Evolutionary conservation across 2,888 invertebrate genomes (phyloP).

Genomic region (Psylliodes chrysocephalus): DNA sequence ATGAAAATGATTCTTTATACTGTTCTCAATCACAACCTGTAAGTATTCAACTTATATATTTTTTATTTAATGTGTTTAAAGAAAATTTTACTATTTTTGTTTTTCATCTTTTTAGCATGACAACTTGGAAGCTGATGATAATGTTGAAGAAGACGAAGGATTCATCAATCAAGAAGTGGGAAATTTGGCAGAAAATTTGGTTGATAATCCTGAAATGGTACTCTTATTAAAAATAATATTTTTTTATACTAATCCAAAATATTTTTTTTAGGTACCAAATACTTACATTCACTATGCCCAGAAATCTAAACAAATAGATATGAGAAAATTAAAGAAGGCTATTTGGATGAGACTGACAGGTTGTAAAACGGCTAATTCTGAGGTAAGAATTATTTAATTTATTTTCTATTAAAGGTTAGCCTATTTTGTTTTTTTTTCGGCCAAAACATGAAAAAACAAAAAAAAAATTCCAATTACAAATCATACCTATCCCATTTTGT

Average conservation of each 20-base stretch:
- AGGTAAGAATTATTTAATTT: too few relatives aligned
- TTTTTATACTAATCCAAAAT: conserved; percentile 19
- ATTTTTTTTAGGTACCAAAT: conserved; percentile 70
- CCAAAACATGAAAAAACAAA: too few relatives aligned
- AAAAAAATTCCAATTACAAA: too few relatives aligned
- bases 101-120: conserved; percentile 18
- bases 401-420: too few relatives aligned
- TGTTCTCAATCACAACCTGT: conserved; percentile 54
- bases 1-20: conserved; percentile 68
- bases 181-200: conserved; percentile 68
- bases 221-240: too few relatives aligned
- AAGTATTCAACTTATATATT: too few relatives aligned
- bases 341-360: conserved; percentile 72
- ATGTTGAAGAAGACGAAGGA: conserved; percentile 54
- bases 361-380: background rate
- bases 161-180: conserved; percentile 40
- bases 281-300: conserved; percentile 82
- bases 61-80: background rate
- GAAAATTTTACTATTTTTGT: background rate
- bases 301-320: conserved; percentile 87
- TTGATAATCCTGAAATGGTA: conserved; percentile 75
- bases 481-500: too few relatives aligned
- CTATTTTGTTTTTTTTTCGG: too few relatives aligned
- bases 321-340: conserved; percentile 82
- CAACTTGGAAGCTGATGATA: conserved; percentile 42